These are phyloP conservation scores for Drosophila kurseongensis DNA, from an alignment of 1,140 invertebrate species.

Conservation along the genomic window DNA sequence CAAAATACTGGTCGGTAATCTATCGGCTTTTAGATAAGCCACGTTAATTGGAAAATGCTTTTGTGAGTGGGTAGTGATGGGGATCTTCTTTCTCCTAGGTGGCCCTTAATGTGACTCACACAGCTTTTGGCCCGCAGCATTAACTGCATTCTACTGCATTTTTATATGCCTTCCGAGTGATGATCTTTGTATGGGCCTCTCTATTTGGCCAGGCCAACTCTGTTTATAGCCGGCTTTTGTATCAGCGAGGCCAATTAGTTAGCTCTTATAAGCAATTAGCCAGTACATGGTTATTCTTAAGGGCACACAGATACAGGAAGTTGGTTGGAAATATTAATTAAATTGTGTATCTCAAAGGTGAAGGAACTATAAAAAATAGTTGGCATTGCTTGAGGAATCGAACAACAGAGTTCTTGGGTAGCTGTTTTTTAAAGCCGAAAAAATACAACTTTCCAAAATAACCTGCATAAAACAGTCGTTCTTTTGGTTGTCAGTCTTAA, in stretches of 20 bases:
- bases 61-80: conserved; percentile 22
- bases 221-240: conserved; percentile 27
- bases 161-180: conserved; percentile 14
- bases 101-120: conserved; percentile 39
- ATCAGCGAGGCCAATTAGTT: conserved; percentile 34
- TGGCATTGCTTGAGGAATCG: neutral
- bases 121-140: conserved; percentile 20
- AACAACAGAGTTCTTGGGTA: neutral
- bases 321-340: conserved; percentile 37
- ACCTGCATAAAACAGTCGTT: too few relatives aligned
- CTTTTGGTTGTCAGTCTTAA: too few relatives aligned
- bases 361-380: conserved; percentile 13
- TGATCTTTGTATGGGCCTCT: conserved; percentile 21
- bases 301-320: conserved; percentile 46
- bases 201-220: conserved; percentile 34
- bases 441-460: too few relatives aligned
- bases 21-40: conserved; percentile 74
- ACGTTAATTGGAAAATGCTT: conserved; percentile 63
- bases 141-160: conserved; percentile 43
- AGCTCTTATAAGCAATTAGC: conserved; percentile 46
- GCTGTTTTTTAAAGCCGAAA: neutral
- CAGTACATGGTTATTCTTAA: conserved; percentile 32
- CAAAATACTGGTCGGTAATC: conserved; percentile 72
- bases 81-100: conserved; percentile 39
- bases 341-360: conserved; percentile 23